Percentiles rank a stretch among this genome's conserved stretches.
Conservation (phyloP, 2,797 vertebrate species). For the Orestias chungarensis region DNA sequence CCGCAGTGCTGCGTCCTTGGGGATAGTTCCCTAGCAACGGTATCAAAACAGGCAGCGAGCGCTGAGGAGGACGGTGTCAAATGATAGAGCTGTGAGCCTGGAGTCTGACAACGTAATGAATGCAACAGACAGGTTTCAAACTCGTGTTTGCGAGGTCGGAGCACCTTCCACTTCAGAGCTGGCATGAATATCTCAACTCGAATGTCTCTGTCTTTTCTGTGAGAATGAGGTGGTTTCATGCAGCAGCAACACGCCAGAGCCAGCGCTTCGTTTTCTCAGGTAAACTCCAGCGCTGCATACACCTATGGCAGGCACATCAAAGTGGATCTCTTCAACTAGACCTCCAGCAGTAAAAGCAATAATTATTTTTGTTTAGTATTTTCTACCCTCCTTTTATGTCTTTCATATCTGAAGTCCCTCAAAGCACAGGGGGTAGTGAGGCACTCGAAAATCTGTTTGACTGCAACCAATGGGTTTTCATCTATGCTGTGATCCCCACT, state of each 20-base stretch:
- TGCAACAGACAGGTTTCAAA: conserved; percentile 46
- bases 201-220: conserved; percentile 15
- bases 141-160: conserved; percentile 41
- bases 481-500: conserved; percentile 20
- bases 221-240: conserved; percentile 22
- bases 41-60: conserved; percentile 62
- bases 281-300: conserved; percentile 46
- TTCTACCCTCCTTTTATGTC: conserved; percentile 48
- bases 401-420: conserved; percentile 50
- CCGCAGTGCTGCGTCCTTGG: conserved; percentile 59
- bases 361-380: conserved; percentile 33
- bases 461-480: conserved; percentile 19
- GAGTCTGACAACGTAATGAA: conserved; percentile 41
- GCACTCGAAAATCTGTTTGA: conserved; percentile 38
- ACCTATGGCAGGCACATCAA: conserved; percentile 67
- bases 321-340: conserved; percentile 60
- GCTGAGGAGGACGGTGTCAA: conserved; percentile 51
- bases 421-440: conserved; percentile 17
- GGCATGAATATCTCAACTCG: conserved; percentile 26
- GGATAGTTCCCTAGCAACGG: conserved; percentile 79
- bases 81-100: conserved; percentile 38
- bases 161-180: conserved; percentile 37
- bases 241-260: conserved; percentile 25
- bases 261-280: conserved; percentile 41
- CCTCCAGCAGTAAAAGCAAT: conserved; percentile 53